Base-by-base conservation (phyloP, 2,888 invertebrate genomes). In the Sinelater perroti region DNA sequence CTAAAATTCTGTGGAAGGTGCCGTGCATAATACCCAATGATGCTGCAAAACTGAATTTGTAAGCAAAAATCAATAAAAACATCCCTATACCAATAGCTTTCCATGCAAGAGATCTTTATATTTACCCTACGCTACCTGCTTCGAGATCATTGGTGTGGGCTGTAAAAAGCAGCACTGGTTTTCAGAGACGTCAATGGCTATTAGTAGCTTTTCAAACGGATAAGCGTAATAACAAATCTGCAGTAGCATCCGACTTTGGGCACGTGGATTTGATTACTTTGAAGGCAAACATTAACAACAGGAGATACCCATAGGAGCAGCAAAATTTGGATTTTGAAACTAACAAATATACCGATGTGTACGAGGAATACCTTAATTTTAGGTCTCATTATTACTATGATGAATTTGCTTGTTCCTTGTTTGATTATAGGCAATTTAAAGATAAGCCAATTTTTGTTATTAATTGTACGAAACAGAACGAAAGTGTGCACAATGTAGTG, bases 301-400 rank as follows among this genome's bases (percentile, higher is more conserved):
- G 70, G 42, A 60, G 62, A 11, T 75, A 70, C 62, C 73, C 74
- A 3, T 73, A 73, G 60, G 67, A 71, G 36, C 65, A 66, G 64
- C 30, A 71, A 49, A 72, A 70, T 54, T 14, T 69, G 28, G 62
- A 67, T 24, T 71, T 71, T 62, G 51, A 28, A 14, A 45, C 63
- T 20, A 62, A 66, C 33, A 56, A 66, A 17, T 67, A 61, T 47
- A 56, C 61, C 8, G 10, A 60, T 17, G 46, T 67, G 10, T 68
- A 67, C 53, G 53, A 64, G 1, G 63, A 64, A 61, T 70, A 66
- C 53, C 24, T 35, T 11, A 64, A 64, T 13, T 67, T 70, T 57
- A 60, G 61, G 52, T 31, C 55, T 20, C 38, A 24, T 14, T 68
- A 66, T 38, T 67, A 67, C 53, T 40, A 40, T 16, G 56, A 56